Evolutionary conservation across 2,113 vertebrate genomes (phyloP).

Genomic region (Boulengeromyrus knoepffleri): DNA sequence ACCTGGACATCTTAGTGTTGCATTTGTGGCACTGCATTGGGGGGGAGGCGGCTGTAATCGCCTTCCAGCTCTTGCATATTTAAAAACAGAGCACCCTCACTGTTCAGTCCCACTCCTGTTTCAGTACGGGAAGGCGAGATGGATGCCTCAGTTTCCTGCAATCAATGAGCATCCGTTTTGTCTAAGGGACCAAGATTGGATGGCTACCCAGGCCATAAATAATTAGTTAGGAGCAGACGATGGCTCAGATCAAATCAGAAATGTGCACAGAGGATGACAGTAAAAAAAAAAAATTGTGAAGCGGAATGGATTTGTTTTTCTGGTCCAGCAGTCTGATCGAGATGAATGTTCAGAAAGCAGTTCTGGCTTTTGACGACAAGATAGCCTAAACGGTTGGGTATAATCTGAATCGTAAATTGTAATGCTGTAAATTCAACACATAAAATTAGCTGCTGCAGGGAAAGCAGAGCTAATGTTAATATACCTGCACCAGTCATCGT

Average conservation of each 20-base stretch:
- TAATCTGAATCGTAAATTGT: not conserved
- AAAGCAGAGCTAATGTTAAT: not conserved
- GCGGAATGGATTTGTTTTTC: not conserved
- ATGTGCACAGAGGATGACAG: constrained; percentile 7
- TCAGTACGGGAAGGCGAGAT: constrained; percentile 7
- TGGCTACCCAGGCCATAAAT: constrained; percentile 19
- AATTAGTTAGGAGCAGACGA: constrained; percentile 19
- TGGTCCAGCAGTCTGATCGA: not conserved
- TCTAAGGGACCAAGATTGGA: constrained; percentile 11
- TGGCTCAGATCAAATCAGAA: constrained; percentile 13
- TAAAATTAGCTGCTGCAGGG: not conserved
- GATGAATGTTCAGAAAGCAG: not conserved
- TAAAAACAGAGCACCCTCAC: not conserved
- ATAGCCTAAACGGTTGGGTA: not conserved
- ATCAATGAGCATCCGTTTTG: constrained; percentile 22
- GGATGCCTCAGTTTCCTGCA: constrained; percentile 6
- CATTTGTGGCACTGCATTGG: not conserved
- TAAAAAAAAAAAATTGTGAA: not conserved
- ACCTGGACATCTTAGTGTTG: not conserved
- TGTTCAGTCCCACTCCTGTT: not conserved
- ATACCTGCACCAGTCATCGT: not conserved
- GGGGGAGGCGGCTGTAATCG: not conserved
- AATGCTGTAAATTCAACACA: not conserved
- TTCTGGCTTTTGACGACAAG: not conserved
- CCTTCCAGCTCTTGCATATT: not conserved